Evolutionary conservation across 2,113 vertebrate species (phyloP), one percentile per base, ranked within the genome.

Genomic region (Eleginops maclovinus): DNA sequence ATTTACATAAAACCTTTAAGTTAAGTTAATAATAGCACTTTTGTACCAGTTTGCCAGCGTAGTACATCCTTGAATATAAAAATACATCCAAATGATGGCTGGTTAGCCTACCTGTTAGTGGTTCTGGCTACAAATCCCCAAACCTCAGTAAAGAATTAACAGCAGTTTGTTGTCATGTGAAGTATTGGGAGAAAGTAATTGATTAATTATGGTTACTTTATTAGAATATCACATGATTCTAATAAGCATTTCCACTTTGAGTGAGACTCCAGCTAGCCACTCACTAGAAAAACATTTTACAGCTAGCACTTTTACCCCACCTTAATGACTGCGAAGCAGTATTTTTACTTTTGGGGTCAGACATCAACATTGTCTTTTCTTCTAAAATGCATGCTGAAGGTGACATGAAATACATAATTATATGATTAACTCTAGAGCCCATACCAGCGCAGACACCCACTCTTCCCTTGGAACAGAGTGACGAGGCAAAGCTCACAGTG

Each of bases 401-500:
- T 22, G 7, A 43, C 36, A 40, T 28, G 0, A 66, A 75, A 54
- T 13, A 44, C 3, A 54, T 17, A n/a, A 17, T 28, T 43, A 19
- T 36, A 63, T 28, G 77, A 63, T 62, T 73, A 40, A 71, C 14
- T 15, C 22, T 19, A 21, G 60, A 58, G 55, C 44, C 7, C 22
- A 4, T 40, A 36, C 41, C 40, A 19, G 28, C 43, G 1, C 53
- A 4, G 61, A 41, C 26, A 40, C 16, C 15, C 54, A 6, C 21
- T 65, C 51, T 71, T 19, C 68, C 70, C 24, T 54, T 56, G 28
- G 40, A 24, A 74, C 56, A 24, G 55, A 75, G 14, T 4, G 66
- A 83, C 54, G 79, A 85, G n/a, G 84, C 69, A 50, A 81, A 66
- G 79, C 71, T 89, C 4, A 75, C 28, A 13, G 21, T 4, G 40